Base-by-base conservation (phyloP, 2,113 vertebrate genomes). In the Todiramphus chloris region DNA sequence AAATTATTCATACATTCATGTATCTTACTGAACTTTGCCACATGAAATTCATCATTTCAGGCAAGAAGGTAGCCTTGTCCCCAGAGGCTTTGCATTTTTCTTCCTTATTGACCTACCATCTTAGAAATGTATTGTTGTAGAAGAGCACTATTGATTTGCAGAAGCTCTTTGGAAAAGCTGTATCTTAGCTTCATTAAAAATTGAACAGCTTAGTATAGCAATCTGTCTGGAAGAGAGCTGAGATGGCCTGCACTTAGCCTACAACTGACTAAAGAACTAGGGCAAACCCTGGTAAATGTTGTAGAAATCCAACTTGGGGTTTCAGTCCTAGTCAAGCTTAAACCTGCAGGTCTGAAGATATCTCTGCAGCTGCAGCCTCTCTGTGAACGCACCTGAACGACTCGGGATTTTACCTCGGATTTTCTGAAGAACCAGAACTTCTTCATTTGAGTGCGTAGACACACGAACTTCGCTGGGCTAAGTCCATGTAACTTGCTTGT, bases 101-200 rank as follows among this genome's bases (percentile, higher is more conserved):
- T 90, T 88, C 75, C 11, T 83, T 88, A 94, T 81, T 95, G 79
- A 96, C 89, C 51, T 89, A 51, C 46, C 24, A n/a, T 35, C 90
- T 79, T 78, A 93, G 72, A 93, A 77, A 58, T 0, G 2, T 53
- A 66, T 48, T 2, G 0, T 18, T 81, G 56, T 81, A 83, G 78
- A 94, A 90, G 60, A 94, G 60, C 81, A 30, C 23, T 88, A 90
- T 72, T 90, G 93, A 95, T 96, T 96, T 92, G 75, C 64, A 89
- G 83, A 86, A 89, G 56, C 64, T 80, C 72, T 90, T 93, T 89
- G 77, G 82, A 68, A 91, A 79, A 95, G 62, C 39, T 50, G 77
- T 66, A 46, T 91, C 87, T 86, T 75, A 68, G 60, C 79, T 90
- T 94, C 90, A 93, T 96, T 96, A 96, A 96, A 92, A 93, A 96